Evolutionary conservation across 2,113 vertebrate genomes (phyloP).

Genomic region (Conger conger): DNA sequence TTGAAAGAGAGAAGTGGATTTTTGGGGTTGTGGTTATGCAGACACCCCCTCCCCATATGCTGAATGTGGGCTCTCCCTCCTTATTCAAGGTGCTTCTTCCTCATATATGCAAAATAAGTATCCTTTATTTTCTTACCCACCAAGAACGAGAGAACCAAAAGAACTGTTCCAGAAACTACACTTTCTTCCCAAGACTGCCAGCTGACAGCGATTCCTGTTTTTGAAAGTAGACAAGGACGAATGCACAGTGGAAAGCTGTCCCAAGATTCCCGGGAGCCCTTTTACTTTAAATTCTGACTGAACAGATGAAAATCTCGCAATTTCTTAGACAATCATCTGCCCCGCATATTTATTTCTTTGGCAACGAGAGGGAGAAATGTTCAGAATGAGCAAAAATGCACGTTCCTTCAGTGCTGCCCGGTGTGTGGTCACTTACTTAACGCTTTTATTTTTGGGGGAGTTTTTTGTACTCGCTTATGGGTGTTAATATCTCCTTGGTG

Average conservation of each 20-base stretch:
- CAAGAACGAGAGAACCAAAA: conserved; percentile 44
- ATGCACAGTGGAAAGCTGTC: neutral
- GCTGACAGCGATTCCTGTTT: conserved; percentile 17
- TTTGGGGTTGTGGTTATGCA: conserved; percentile 43
- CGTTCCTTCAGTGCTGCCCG: neutral
- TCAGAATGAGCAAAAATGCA: neutral
- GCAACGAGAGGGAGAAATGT: neutral
- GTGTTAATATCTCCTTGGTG: neutral
- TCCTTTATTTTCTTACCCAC: conserved; percentile 58
- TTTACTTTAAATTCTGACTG: neutral
- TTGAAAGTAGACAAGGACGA: neutral
- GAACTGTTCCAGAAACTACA: conserved; percentile 15
- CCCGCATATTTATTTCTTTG: conserved; percentile 30
- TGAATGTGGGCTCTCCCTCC: conserved; percentile 36
- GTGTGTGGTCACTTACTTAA: neutral
- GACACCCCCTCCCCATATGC: conserved; percentile 1
- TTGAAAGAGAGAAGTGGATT: conserved; percentile 43
- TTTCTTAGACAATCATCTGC: conserved; percentile 54
- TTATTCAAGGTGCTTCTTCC: conserved; percentile 73
- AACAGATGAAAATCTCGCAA: conserved; percentile 17
- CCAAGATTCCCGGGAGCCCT: neutral
- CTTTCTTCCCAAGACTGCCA: conserved; percentile 21
- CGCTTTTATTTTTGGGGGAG: neutral
- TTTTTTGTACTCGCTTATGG: neutral
- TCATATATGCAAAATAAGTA: conserved; percentile 76